Evolutionary conservation across 2,797 vertebrate genomes (phyloP).

Genomic region (Semotilus atromaculatus): DNA sequence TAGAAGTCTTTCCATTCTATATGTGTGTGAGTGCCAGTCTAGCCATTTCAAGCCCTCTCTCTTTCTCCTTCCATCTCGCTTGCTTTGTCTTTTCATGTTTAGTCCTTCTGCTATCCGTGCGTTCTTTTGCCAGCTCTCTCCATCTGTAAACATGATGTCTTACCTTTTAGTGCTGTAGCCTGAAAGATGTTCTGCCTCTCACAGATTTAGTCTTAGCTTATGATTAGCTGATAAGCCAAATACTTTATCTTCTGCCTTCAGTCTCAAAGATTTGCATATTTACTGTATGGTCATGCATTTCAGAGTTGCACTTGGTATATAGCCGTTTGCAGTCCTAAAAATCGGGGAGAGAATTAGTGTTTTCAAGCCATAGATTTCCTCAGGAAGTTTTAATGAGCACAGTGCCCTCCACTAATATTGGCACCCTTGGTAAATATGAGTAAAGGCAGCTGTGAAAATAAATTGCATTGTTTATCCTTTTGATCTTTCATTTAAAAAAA

Average conservation of each 20-base stretch:
- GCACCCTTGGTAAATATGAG: too few species aligned
- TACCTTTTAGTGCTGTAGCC: slow-evolving; percentile 11
- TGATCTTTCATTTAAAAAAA: too few species aligned
- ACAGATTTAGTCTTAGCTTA: slow-evolving; percentile 15
- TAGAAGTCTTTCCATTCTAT: slow-evolving; percentile 23
- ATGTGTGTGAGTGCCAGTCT: slow-evolving; percentile 5
- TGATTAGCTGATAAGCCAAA: slow-evolving; percentile 19
- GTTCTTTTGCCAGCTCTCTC: slow-evolving; percentile 24
- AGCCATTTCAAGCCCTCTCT: slow-evolving; percentile 16
- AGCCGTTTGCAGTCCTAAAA: background rate
- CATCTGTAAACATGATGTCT: slow-evolving; percentile 23
- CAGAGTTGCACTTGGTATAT: slow-evolving; percentile 7
- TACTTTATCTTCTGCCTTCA: slow-evolving; percentile 21
- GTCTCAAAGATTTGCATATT: slow-evolving; percentile 29
- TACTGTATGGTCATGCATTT: slow-evolving; percentile 12
- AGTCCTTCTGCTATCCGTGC: slow-evolving; percentile 8
- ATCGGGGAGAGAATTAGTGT: background rate
- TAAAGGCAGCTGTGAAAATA: too few species aligned
- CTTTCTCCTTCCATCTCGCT: slow-evolving; percentile 4
- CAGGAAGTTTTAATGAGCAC: background rate
- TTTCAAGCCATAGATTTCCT: background rate
- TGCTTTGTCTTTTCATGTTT: slow-evolving; percentile 29
- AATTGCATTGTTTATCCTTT: too few species aligned
- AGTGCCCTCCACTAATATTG: too few species aligned
- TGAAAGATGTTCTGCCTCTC: background rate